Evolutionary conservation across 92 coral and sea anemone genomes (phyloP), one percentile per base, ranked within the genome.

Genomic region (Epizoanthus stellaris): DNA sequence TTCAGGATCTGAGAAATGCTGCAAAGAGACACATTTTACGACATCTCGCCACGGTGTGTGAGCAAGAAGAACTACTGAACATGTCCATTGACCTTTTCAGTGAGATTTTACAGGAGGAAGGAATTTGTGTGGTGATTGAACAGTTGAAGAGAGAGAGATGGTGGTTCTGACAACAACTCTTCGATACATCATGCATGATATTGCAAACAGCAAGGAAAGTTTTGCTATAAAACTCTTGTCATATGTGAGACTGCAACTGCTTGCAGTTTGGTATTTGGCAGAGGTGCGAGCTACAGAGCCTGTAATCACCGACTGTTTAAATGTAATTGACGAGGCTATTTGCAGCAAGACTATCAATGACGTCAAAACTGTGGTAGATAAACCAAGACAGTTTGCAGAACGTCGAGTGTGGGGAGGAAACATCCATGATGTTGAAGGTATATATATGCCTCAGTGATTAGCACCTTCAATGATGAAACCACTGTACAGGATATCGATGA

Each of bases 91-190:
- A 77, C 17, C 58, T 90, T 40, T 68, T 94, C 54, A 57, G 12
- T 30, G 94, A 90, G 73, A 53, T 95, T 17, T 79, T 95, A 43
- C 82, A 84, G 14, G 86, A 85, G 8, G 89, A 92, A 20, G 87
- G 84, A 19, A 71, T 95, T 39, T 79, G 88, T 52, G 93, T 95
- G 5, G 86, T 71, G 12, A 72, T 80, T 80, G 84, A 93, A 40
- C 89, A n/a, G 88, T 79, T 14, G 90, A 82, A 52, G 84, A 86
- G 64, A 90, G 90, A 60, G 98, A 95, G 63, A 85, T 87, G 49
- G 72, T 80, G 25, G 90, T 95, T 70, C 87, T 95, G 30, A 77
- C 93, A 74, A 81, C 79, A 4, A 90, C 89, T 15, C 69, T 95
- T 0, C 81, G 75, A 6, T 95, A 95, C 57, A 60, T 90, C 5